Conservation (phyloP, 2,113 vertebrate species). For the Stegostoma tigrinum region DNA sequence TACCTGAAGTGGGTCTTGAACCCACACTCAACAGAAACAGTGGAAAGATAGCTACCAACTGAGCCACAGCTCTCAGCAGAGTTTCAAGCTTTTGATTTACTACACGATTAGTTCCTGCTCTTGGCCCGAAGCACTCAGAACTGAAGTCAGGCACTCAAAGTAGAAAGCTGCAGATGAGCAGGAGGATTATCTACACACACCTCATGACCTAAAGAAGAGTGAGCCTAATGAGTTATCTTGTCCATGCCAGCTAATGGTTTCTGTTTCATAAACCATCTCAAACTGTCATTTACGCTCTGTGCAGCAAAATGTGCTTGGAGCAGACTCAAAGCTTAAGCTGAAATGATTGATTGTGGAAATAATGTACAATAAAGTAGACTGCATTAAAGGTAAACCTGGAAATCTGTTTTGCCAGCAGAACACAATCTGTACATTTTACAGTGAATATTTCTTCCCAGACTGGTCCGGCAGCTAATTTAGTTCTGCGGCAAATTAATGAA, state of each 20-base stretch:
- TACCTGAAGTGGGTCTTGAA: not conserved
- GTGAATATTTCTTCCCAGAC: not conserved
- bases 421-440: not conserved
- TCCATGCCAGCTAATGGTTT: not conserved
- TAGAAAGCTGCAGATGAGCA: not conserved
- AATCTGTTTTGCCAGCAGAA: not conserved
- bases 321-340: not conserved
- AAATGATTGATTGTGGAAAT: not conserved
- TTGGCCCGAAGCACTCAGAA: not conserved
- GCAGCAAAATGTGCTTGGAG: not conserved
- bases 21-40: not conserved
- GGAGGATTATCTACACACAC: not conserved
- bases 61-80: not conserved
- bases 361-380: not conserved
- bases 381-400: not conserved
- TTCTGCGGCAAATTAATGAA: constrained; percentile 8
- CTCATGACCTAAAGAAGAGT: not conserved
- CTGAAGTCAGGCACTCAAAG: not conserved
- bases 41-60: too few species aligned
- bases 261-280: not conserved
- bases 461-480: not conserved
- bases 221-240: not conserved
- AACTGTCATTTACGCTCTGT: not conserved
- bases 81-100: not conserved
- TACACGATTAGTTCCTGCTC: not conserved